phyloP scores from a whole-genome alignment of 1,140 invertebrate genomes.

The Lasioglossum baleicum region DNA sequence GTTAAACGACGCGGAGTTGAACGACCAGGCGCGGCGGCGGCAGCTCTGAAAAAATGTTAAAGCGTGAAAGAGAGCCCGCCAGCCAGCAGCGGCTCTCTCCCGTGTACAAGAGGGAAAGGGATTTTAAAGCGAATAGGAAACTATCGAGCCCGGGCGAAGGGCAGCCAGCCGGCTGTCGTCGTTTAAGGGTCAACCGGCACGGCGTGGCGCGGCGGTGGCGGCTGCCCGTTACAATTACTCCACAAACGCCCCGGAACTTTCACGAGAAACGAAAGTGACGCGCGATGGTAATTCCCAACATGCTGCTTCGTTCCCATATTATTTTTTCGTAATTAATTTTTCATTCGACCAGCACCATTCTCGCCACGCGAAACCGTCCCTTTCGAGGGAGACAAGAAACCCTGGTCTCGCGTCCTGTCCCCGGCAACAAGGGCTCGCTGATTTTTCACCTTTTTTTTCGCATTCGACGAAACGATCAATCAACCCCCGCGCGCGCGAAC shows the following conservation, averaged over 20 bases:
- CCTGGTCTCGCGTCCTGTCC: not conserved
- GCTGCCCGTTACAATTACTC: constrained; percentile 11
- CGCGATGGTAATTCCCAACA: no score
- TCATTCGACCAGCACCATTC: no score
- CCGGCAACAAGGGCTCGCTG: not conserved
- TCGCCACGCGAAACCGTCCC: not conserved
- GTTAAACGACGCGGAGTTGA: constrained; percentile 31
- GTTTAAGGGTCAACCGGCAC: constrained; percentile 10
- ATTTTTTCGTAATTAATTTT: no score
- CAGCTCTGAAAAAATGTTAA: constrained; percentile 28
- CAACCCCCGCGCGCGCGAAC: not conserved
- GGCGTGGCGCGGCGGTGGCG: not conserved
- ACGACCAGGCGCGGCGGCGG: not conserved
- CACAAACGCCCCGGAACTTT: not conserved
- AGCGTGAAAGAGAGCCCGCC: constrained; percentile 24
- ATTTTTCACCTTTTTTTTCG: not conserved
- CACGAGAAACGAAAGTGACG: not conserved
- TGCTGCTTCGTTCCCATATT: not conserved
- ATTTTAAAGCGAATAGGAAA: constrained; percentile 45
- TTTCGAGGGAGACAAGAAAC: not conserved
- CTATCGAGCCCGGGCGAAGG: constrained; percentile 24
- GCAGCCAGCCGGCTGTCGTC: not conserved
- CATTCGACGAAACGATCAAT: not conserved
- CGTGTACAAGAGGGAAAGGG: constrained; percentile 22
- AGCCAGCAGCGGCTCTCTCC: not conserved